Evolutionary conservation across 2,888 invertebrate genomes (phyloP), one percentile per base, ranked within the genome.

Genomic region (Nomada goodeniana): DNA sequence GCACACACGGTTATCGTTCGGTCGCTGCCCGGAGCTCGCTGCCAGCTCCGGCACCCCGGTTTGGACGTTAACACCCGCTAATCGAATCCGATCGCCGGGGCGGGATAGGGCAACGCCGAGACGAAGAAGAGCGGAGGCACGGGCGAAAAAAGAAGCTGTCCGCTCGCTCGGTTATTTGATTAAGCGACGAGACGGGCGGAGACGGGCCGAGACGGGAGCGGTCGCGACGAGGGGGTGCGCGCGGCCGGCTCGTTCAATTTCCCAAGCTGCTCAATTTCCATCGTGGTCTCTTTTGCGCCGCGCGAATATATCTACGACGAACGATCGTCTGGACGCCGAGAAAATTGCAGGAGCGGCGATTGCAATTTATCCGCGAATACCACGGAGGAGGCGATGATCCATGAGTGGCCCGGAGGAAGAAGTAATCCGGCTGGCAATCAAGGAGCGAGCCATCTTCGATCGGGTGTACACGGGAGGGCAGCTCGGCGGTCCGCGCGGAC

Each of bases 1-100:
- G 86, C 88, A 82, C 29, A 63, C 69, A 86, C 87, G 85, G 88
- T 89, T 90, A 91, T 90, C 88, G 89, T 90, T 89, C 82, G 85
- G 84, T 80, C 85, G 80, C 65, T 75, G 83, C 79, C 84, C 72
- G 75, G 20, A 69, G 75, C 60, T 53, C 26, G 29, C 18, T 29
- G 18, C 67, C 69, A 57, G 29, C 44, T 47, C 55, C 15, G 63
- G 67, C 74, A 67, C 36, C 67, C 13, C 9, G n/a, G 26, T 23
- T 65, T 42, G 20, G 59, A 70, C 60, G 71, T 77, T 76, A 76
- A 69, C 67, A 44, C 52, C 52, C 68, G 78, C 72, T 68, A 60
- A 74, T 79, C 79, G 76, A 44, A 26, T 15, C 44, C 53, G 76
- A 71, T 76, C 80, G 60, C 52, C 36, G 55, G 11, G 57, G 57